Evolutionary conservation across 2,888 invertebrate genomes (phyloP).

Genomic region (Caradrina kadenii): DNA sequence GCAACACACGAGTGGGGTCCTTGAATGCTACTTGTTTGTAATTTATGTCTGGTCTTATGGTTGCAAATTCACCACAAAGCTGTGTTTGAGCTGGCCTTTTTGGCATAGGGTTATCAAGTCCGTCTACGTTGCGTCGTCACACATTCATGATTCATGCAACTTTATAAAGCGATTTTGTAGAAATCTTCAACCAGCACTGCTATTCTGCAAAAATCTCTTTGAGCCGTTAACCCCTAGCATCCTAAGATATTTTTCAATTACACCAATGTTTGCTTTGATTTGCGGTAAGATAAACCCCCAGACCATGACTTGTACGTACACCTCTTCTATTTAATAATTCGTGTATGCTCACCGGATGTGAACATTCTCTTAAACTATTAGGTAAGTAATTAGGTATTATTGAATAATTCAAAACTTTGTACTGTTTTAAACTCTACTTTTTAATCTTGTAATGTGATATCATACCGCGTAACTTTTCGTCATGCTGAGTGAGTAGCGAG

Average conservation of each 20-base stretch:
- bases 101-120: not conserved
- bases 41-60: no score
- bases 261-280: no score
- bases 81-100: no score
- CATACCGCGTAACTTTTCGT: slow-evolving; percentile 36
- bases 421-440: slow-evolving; percentile 20
- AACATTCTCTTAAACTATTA: slow-evolving; percentile 21
- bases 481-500: slow-evolving; percentile 40
- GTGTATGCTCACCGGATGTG: not conserved
- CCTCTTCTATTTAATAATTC: no score
- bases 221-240: no score
- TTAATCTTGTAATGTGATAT: slow-evolving; percentile 33
- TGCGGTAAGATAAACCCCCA: no score
- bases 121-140: not conserved
- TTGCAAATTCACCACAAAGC: no score
- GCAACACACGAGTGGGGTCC: no score
- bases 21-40: no score
- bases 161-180: slow-evolving; percentile 13
- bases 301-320: no score
- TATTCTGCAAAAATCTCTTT: no score
- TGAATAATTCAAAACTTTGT: slow-evolving; percentile 18
- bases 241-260: not conserved
- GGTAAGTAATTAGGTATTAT: not conserved
- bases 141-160: not conserved
- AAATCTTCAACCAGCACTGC: slow-evolving; percentile 21